Evolutionary conservation across 1,140 invertebrate species (phyloP), one percentile per base, ranked within the genome.

Genomic region (Drosophila teissieri): DNA sequence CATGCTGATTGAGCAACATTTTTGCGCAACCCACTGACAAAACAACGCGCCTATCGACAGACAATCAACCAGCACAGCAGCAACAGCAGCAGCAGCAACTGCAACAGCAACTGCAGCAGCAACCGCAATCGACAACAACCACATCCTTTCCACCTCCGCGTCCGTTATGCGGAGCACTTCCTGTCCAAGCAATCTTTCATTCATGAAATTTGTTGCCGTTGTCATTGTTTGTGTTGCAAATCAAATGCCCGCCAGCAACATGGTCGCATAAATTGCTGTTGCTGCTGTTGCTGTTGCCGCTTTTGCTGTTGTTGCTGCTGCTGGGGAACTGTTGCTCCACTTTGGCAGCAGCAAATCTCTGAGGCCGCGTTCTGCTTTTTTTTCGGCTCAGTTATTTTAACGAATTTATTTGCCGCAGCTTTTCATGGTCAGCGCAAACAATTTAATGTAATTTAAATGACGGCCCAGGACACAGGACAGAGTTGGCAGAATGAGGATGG

Each of bases 381-480:
- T 78, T 73, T 75, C 42, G 65, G 78, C 79, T 89, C 88, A 89
- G 84, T 89, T 89, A 89, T 88, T 91, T 91, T 88, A 91, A 91
- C 88, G 88, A 91, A 91, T 91, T 91, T 91, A 91, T 91, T 91
- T 91, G 88, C 83, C 75, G 74, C 80, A 77, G 78, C 88, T 72
- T 90, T 90, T 82, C 82, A 86, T 90, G 78, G 80, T 90, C 86
- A 86, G 78, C 79, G 81, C 90, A 91, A 76, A 91, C 85, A 91
- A 91, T 91, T 91, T 91, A 91, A 91, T 91, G 90, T 91, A 91
- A 91, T 91, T 91, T 91, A 91, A 91, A 91, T 91, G 90, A 91
- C 90, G 89, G 75, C 84, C 85, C 84, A 89, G 80, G 69, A 86
- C 80, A 62, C 84, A 88, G 67, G 65, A 72, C 68, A 80, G 75